Evolutionary conservation across 2,888 invertebrate species (phyloP).

Genomic region (Taphrorychus bicolor): DNA sequence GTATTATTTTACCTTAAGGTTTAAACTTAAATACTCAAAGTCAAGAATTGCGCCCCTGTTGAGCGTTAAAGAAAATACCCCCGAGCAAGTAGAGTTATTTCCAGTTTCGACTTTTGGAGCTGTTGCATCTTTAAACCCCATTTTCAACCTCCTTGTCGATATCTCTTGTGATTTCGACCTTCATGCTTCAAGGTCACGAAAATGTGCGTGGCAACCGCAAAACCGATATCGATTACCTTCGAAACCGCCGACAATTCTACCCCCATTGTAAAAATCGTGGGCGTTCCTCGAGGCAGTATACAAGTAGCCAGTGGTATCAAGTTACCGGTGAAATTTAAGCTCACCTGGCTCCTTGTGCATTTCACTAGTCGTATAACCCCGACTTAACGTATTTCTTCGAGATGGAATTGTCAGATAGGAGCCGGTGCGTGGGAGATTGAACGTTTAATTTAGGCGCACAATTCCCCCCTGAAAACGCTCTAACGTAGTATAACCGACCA

Average conservation of each 20-base stretch:
- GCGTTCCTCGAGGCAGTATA: conserved; percentile 29
- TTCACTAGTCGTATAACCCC: conserved; percentile 19
- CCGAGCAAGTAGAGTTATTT: too few relatives aligned
- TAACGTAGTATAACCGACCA: background rate
- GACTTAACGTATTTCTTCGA: conserved; percentile 32
- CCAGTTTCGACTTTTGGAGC: too few relatives aligned
- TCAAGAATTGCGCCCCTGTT: too few relatives aligned
- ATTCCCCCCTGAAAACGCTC: background rate
- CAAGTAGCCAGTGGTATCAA: conserved; percentile 39
- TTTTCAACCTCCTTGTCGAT: too few relatives aligned
- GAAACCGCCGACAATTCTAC: conserved; percentile 3
- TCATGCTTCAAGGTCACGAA: too few relatives aligned
- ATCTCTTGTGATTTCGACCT: too few relatives aligned
- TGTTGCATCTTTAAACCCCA: too few relatives aligned
- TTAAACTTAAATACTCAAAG: too few relatives aligned
- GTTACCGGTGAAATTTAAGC: conserved; percentile 38
- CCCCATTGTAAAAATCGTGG: conserved; percentile 20
- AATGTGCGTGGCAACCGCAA: background rate
- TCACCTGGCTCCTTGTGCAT: conserved; percentile 41
- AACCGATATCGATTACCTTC: background rate
- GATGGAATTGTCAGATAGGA: conserved; percentile 33
- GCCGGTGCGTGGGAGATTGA: conserved; percentile 31
- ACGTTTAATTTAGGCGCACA: conserved; percentile 26
- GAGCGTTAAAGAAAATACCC: too few relatives aligned
- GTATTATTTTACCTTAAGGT: too few relatives aligned